phyloP scores from a whole-genome alignment of 2,113 vertebrate species.

The Oreochromis tanganicae region DNA sequence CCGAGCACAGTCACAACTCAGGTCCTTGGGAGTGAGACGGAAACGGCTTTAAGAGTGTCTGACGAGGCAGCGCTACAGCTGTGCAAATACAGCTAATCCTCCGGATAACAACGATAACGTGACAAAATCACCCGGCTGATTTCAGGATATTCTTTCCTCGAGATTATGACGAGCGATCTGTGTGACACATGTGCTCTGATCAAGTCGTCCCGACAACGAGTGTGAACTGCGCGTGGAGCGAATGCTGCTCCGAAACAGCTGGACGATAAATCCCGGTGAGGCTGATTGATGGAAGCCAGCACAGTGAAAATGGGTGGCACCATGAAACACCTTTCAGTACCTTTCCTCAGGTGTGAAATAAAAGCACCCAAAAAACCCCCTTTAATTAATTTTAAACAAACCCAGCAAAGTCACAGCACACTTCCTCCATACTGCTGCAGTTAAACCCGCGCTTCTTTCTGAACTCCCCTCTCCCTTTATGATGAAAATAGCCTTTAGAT shows the following conservation, averaged over 20 bases:
- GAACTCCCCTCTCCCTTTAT: not conserved
- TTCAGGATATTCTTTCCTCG: not conserved
- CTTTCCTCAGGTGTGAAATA: not conserved
- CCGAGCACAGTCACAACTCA: not conserved
- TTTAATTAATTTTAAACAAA: not conserved
- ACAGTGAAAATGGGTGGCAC: not conserved
- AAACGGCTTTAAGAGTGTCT: not conserved
- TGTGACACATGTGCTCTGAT: not conserved
- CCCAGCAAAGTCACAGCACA: not conserved
- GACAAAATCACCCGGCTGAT: not conserved
- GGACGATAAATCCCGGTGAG: not conserved
- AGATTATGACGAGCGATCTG: not conserved
- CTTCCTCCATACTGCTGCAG: not conserved
- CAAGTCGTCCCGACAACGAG: not conserved
- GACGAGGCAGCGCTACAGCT: not conserved
- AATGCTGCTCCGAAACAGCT: not conserved
- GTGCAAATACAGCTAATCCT: not conserved
- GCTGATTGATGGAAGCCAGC: not conserved
- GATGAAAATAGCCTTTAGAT: conserved; percentile 3
- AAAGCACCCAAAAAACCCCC: fast-evolving
- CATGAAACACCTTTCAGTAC: not conserved
- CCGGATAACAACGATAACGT: not conserved
- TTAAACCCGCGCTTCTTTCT: not conserved
- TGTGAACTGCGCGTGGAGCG: not conserved
- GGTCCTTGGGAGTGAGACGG: not conserved